Conservation (phyloP, 2,888 invertebrate genomes). For the Phengaris alcon region DNA sequence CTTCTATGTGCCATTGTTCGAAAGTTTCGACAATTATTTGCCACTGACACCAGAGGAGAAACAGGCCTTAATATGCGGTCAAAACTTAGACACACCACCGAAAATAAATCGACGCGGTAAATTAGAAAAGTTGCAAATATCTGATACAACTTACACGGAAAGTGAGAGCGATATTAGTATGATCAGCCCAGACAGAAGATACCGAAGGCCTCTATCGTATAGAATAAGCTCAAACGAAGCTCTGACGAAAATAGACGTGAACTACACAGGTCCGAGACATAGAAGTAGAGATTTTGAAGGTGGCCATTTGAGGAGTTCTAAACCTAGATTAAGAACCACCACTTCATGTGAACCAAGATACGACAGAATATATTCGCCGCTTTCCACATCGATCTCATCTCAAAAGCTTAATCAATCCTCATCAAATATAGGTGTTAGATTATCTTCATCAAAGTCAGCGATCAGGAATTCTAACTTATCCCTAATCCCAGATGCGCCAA, state of each 20-base stretch:
- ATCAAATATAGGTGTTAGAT: conserved; percentile 58
- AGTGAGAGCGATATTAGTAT: conserved; percentile 71
- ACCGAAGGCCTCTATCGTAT: conserved; percentile 67
- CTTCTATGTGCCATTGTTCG: conserved; percentile 86
- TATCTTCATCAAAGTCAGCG: conserved; percentile 52
- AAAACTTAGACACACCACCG: conserved; percentile 49
- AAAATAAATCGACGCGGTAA: conserved; percentile 60
- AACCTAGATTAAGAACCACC: conserved; percentile 65
- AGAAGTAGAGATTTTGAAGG: conserved; percentile 54
- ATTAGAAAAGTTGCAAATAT: conserved; percentile 56
- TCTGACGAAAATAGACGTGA: conserved; percentile 62
- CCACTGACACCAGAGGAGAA: conserved; percentile 74
- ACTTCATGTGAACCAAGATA: conserved; percentile 72
- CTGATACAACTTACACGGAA: conserved; percentile 68
- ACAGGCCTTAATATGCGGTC: conserved; percentile 67
- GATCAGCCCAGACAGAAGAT: conserved; percentile 63
- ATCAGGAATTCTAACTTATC: conserved; percentile 71
- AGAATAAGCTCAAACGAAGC: conserved; percentile 71
- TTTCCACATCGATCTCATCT: conserved; percentile 63
- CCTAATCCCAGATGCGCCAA: conserved; percentile 69
- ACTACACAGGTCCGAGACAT: conserved; percentile 64
- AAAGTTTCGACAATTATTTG: conserved; percentile 79
- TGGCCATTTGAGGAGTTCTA: conserved; percentile 55
- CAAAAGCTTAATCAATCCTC: conserved; percentile 65
- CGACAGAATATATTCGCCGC: conserved; percentile 69